Percentiles rank a stretch among this genome's conserved stretches.
Evolutionary conservation across 1,140 invertebrate genomes (phyloP).

Genomic region (Geopemphigus sp.): DNA sequence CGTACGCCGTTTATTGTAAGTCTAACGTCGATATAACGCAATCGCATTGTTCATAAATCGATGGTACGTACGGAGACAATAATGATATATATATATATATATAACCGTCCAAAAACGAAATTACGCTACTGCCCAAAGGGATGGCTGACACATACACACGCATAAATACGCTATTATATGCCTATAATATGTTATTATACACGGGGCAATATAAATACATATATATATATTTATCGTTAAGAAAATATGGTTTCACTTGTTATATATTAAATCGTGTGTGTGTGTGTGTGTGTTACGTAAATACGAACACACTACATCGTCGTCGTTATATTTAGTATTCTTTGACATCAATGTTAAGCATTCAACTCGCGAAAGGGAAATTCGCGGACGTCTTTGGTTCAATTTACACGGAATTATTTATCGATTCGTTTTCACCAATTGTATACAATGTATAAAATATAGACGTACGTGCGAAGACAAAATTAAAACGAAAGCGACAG

Average conservation of each 20-base stretch:
- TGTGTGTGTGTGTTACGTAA: not conserved
- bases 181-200: not conserved
- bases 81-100: no score
- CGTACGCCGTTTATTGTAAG: no score
- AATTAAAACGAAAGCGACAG: constrained; percentile 38
- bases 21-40: no score
- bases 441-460: not conserved
- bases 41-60: not conserved
- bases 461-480: not conserved
- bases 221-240: no score
- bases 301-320: not conserved
- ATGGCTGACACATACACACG: no score
- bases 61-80: not conserved
- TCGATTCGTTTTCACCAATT: constrained; percentile 35
- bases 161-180: no score
- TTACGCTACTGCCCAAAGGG: not conserved
- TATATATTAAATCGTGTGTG: not conserved
- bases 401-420: constrained; percentile 34
- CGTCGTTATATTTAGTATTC: constrained; percentile 9
- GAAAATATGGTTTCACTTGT: not conserved
- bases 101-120: constrained; percentile 4
- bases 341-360: constrained; percentile 7
- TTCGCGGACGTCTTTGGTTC: constrained; percentile 5
- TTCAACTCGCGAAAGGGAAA: constrained; percentile 32
- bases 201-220: no score